A percentile compares a stretch with the other conserved stretches of the same genome.
phyloP scores from a whole-genome alignment of 2,797 vertebrate species.

The Centroberyx gerrardi region DNA sequence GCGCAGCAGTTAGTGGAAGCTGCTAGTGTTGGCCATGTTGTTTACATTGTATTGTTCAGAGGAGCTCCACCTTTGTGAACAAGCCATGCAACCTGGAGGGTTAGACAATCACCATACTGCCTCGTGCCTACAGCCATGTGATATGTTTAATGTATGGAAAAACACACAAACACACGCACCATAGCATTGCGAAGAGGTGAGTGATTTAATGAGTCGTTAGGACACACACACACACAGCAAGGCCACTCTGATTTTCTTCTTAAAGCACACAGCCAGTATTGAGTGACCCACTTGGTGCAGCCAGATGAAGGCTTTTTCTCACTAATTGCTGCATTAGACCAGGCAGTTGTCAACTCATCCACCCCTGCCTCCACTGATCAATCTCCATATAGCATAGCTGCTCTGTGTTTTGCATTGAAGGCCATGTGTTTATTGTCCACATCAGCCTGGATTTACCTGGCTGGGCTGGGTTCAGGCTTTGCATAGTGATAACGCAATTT shows the following conservation, averaged over 20 bases:
- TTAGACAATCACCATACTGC: constrained; percentile 21
- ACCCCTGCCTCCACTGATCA: constrained; percentile 16
- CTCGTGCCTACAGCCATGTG: neutral
- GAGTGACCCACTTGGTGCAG: constrained; percentile 4
- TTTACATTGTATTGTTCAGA: constrained; percentile 49
- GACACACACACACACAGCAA: neutral
- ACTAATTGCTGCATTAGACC: constrained; percentile 7
- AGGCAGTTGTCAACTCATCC: constrained; percentile 13
- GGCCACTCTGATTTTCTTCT: neutral
- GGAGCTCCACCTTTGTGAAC: constrained; percentile 44
- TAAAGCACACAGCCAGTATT: neutral
- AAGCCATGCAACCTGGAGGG: constrained; percentile 16
- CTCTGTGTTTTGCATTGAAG: constrained; percentile 42
- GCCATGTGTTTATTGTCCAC: constrained; percentile 23
- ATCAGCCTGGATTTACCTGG: constrained; percentile 22
- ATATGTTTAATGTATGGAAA: constrained; percentile 1
- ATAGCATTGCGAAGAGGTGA: neutral
- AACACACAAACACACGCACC: neutral
- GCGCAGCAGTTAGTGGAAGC: constrained; percentile 56
- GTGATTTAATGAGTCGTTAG: neutral
- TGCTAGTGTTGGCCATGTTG: constrained; percentile 51
- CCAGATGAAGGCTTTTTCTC: neutral
- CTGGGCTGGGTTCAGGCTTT: constrained; percentile 51
- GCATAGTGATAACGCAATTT: constrained; percentile 69
- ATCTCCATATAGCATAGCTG: neutral